These are phyloP conservation scores for Leiothrix lutea DNA, from an alignment of 2,113 vertebrate genomes.

Conservation along the genomic window DNA sequence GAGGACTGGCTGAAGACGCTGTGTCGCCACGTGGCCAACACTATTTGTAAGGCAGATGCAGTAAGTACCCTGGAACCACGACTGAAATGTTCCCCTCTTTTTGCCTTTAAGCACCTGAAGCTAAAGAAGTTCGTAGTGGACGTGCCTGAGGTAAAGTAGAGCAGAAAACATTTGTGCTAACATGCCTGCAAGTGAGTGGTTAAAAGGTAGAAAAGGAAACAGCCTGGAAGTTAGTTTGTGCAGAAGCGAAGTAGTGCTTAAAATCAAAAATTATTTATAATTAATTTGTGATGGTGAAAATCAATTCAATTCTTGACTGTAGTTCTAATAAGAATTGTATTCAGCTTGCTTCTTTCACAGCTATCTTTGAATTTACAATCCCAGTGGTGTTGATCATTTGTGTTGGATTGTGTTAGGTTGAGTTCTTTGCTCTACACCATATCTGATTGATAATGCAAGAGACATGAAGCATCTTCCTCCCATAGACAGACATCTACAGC, in stretches of 20 bases:
- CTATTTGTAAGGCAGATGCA: constrained; percentile 93
- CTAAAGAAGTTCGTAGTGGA: background rate
- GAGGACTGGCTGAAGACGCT: constrained; percentile 87
- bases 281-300: background rate
- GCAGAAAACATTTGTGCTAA: background rate
- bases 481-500: background rate
- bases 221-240: background rate
- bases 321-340: background rate
- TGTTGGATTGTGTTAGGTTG: background rate
- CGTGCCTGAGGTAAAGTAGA: background rate
- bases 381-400: background rate
- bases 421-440: background rate
- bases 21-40: constrained; percentile 95
- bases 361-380: background rate
- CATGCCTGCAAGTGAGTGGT: background rate
- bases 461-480: background rate
- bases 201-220: background rate
- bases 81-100: background rate
- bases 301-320: background rate
- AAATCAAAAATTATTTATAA: background rate
- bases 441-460: background rate
- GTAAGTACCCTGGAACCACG: constrained; percentile 76
- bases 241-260: background rate
- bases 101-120: background rate
- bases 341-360: background rate